Conservation (phyloP, 2,797 vertebrate genomes). For the Cossypha dichroa region DNA sequence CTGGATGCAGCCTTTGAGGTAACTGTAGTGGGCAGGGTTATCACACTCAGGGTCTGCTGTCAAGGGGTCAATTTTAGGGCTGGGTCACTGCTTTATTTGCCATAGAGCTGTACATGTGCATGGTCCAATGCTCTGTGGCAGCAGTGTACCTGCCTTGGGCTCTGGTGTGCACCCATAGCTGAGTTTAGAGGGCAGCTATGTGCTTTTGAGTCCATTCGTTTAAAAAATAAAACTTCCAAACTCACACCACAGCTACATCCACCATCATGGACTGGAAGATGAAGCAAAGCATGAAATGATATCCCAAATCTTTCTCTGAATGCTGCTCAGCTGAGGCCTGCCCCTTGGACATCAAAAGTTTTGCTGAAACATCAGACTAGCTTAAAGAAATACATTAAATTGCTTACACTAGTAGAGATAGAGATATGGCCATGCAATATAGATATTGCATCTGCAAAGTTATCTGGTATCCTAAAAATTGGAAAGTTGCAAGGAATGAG, state of each 20-base stretch:
- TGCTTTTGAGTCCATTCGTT: background rate
- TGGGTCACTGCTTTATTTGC: background rate
- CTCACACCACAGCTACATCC: background rate
- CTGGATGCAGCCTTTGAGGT: background rate
- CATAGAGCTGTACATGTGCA: too few species aligned
- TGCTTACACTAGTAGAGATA: too few species aligned
- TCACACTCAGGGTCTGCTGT: accelerated
- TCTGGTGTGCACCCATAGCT: background rate
- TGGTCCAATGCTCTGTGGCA: accelerated
- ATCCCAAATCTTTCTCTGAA: background rate
- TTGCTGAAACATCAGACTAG: background rate
- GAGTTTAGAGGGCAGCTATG: accelerated
- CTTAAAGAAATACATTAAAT: background rate
- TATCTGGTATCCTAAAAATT: background rate
- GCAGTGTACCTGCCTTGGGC: background rate
- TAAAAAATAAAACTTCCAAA: background rate
- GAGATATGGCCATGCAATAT: background rate
- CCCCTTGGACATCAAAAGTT: background rate
- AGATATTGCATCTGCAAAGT: background rate
- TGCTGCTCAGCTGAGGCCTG: accelerated
- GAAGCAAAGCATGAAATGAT: background rate
- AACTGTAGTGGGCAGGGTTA: background rate
- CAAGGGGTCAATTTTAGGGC: background rate
- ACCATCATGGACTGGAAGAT: background rate
- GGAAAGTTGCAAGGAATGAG: background rate